Evolutionary conservation across 1,140 invertebrate species (phyloP), one percentile per base, ranked within the genome.

Genomic region (Caerostris extrusa): DNA sequence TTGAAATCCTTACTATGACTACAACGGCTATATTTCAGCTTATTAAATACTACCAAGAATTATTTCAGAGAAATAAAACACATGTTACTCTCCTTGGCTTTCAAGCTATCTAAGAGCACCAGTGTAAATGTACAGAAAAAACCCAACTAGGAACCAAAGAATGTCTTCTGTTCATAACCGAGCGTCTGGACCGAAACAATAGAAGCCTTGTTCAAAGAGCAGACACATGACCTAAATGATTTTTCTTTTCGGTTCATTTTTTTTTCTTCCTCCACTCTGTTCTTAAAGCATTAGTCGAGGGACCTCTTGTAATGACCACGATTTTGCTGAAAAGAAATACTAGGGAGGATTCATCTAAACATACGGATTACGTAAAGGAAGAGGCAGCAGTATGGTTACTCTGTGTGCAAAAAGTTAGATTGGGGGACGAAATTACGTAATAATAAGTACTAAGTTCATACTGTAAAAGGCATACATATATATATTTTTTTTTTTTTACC

Each of bases 361-460:
- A 88, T 34, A 88, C 19, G 83, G 83, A 85, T 85, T 85, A 60
- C 17, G 8, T 77, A 12, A 50, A 34, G 34, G 71, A 77, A 50
- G 71, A 77, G 34, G 71, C 71, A 77, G 71, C 71, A 77, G 34
- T 77, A 77, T 77, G 71, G 71, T 77, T 53, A 77, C 71, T 53
- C 71, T 77, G 71, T 77, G 71, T 77, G 34, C 53, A 77, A 58
- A 58, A 85, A 85, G 82, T 85, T 19, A 85, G 82, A 34, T 34
- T 34, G 82, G 57, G 82, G 82, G 56, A 61, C 53, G 19, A 67
- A 92, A 92, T 53, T 60, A 81, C 55, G 69, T 77, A 85, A 67
- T 83, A 92, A 92, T 64, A 61, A 85, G 60, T 83, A n/a, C 77
- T 85, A 85, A 92, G 58, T 92, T 64, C 17, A 34, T 53, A 92